Conservation (phyloP, 2,888 invertebrate genomes). For the Miltochrista miniata region DNA sequence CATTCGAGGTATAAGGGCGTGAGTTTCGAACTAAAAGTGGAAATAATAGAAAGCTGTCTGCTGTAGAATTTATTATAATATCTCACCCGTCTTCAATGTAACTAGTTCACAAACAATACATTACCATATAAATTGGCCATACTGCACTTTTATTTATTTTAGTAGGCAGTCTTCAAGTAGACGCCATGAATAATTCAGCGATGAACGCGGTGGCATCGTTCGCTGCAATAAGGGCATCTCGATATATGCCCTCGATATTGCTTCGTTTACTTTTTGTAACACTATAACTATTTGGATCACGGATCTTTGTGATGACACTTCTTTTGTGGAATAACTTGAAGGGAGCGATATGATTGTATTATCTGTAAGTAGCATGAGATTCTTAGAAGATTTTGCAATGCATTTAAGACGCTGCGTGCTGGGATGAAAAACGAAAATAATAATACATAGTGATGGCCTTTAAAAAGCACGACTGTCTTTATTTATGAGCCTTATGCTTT, state of each 20-base stretch:
- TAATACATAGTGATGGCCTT: too few relatives aligned
- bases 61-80: not conserved
- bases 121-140: constrained; percentile 36
- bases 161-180: constrained; percentile 13
- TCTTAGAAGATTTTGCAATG: not conserved
- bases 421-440: not conserved
- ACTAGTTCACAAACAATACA: constrained; percentile 18
- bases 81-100: constrained; percentile 5
- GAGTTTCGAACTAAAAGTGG: not conserved
- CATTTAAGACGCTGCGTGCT: not conserved
- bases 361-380: not conserved
- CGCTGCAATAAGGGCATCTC: constrained; percentile 47
- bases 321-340: constrained; percentile 1
- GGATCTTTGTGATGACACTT: constrained; percentile 33
- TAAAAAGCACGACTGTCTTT: too few relatives aligned
- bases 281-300: constrained; percentile 36
- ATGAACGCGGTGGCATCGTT: constrained; percentile 36
- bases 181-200: constrained; percentile 56
- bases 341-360: not conserved
- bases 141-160: constrained; percentile 37
- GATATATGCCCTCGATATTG: constrained; percentile 46
- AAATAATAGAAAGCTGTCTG: too few relatives aligned
- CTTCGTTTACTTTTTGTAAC: constrained; percentile 47
- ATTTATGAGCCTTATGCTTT: too few relatives aligned
- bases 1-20: not conserved